Evolutionary conservation across 2,888 invertebrate species (phyloP).

Genomic region (Caenorhabditis uteleia): DNA sequence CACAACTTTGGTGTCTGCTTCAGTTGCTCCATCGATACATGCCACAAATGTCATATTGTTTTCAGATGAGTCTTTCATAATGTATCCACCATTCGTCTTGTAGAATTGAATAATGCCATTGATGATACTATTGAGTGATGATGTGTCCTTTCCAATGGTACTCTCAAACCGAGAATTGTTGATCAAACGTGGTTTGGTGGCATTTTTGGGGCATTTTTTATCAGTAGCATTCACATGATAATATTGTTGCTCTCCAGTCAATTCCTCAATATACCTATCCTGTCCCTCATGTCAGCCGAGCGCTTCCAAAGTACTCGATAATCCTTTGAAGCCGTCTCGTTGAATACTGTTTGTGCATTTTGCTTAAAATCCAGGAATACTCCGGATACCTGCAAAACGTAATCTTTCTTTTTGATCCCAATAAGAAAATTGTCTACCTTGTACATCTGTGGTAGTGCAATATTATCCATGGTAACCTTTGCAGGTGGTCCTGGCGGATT

Average conservation of each 20-base stretch:
- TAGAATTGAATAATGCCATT: constrained; percentile 9
- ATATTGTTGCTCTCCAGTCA: constrained; percentile 1
- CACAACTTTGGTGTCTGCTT: constrained; percentile 7
- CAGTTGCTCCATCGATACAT: constrained; percentile 14
- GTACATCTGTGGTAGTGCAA: constrained; percentile 10
- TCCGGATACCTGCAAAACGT: constrained; percentile 17
- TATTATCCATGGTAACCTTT: constrained; percentile 11
- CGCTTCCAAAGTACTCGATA: constrained; percentile 10
- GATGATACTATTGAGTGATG: constrained; percentile 8
- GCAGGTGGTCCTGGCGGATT: constrained; percentile 11
- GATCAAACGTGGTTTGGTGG: constrained; percentile 7
- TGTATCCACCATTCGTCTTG: constrained; percentile 13
- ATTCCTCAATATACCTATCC: constrained; percentile 19
- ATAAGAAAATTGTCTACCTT: too few species aligned
- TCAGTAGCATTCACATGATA: constrained; percentile 11
- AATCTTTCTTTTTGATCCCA: too few species aligned
- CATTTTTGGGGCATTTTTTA: constrained; percentile 17
- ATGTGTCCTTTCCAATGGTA: constrained; percentile 12
- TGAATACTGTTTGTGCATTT: constrained; percentile 8
- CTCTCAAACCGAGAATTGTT: constrained; percentile 1
- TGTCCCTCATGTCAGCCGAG: not conserved
- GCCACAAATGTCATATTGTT: constrained; percentile 35
- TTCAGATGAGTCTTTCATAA: too few species aligned
- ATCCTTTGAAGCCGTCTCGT: constrained; percentile 8
- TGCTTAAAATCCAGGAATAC: constrained; percentile 12